A percentile compares a stretch with the other conserved stretches of the same genome.
Evolutionary conservation across 2,888 invertebrate genomes (phyloP).

Genomic region (Stegophylla sp.): DNA sequence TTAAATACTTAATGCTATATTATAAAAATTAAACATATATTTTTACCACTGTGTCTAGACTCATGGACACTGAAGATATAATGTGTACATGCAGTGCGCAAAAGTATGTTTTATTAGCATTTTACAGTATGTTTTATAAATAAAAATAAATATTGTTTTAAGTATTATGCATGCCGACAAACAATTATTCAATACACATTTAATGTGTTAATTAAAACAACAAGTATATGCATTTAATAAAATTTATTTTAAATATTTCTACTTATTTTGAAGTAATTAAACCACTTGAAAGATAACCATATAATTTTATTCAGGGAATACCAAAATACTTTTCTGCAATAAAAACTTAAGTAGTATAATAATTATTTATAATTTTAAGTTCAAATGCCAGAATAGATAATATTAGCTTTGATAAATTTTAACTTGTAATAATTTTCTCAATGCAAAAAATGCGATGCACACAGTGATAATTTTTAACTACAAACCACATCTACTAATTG

Average conservation of each 20-base stretch:
- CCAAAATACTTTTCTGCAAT: conserved; percentile 5
- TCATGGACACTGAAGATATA: no score
- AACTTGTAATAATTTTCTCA: not conserved
- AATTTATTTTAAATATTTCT: no score
- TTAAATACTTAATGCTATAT: no score
- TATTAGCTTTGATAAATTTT: not conserved
- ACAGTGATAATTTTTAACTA: not conserved
- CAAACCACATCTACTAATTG: conserved; percentile 10
- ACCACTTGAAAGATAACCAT: not conserved
- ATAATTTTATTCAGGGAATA: not conserved
- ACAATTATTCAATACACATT: no score
- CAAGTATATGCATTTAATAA: no score
- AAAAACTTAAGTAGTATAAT: not conserved
- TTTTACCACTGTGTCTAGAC: no score
- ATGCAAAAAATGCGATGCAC: not conserved
- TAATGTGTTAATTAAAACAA: not conserved
- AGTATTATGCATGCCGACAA: no score
- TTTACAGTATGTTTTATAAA: no score
- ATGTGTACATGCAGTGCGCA: no score
- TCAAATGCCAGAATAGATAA: conserved; percentile 11
- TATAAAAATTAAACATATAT: no score
- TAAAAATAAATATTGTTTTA: no score
- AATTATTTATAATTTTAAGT: not conserved
- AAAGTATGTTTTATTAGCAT: no score
- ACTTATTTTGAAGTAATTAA: not conserved